These are phyloP conservation scores for Lycaon pictus DNA, from an alignment of 2,113 vertebrate genomes.

Conservation along the genomic window DNA sequence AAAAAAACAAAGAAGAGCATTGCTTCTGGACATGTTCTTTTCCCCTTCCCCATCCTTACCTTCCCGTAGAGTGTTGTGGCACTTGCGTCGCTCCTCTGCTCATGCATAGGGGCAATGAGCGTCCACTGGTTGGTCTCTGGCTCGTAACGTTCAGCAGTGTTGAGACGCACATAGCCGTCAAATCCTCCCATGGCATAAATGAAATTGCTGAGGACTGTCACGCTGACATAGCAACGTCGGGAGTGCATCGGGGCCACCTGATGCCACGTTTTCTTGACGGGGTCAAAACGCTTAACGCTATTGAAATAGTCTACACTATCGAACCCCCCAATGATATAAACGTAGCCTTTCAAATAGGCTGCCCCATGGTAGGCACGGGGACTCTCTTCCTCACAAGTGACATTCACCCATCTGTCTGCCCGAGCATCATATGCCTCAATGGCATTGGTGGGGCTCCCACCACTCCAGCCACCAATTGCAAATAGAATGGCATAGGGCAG, in stretches of 20 bases:
- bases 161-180: slow-evolving; percentile 89
- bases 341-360: slow-evolving; percentile 87
- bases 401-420: slow-evolving; percentile 89
- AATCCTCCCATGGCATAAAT: slow-evolving; percentile 93
- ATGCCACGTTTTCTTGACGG: slow-evolving; percentile 87
- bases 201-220: slow-evolving; percentile 85
- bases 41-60: slow-evolving; percentile 76
- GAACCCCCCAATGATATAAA: slow-evolving; percentile 91
- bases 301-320: slow-evolving; percentile 89
- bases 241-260: slow-evolving; percentile 92
- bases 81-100: slow-evolving; percentile 89
- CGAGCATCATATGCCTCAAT: slow-evolving; percentile 89
- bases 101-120: slow-evolving; percentile 89
- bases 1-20: not conserved
- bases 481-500: slow-evolving; percentile 89
- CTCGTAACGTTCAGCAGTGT: slow-evolving; percentile 88
- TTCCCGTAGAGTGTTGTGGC: slow-evolving; percentile 89
- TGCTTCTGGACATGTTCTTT: not conserved
- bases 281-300: slow-evolving; percentile 89
- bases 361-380: slow-evolving; percentile 89
- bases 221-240: slow-evolving; percentile 90
- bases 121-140: slow-evolving; percentile 92
- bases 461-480: slow-evolving; percentile 91
- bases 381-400: slow-evolving; percentile 85
- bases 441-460: slow-evolving; percentile 86